Base-by-base conservation (phyloP, 2,888 invertebrate species). In the Gymnoscelis rufifasciata region DNA sequence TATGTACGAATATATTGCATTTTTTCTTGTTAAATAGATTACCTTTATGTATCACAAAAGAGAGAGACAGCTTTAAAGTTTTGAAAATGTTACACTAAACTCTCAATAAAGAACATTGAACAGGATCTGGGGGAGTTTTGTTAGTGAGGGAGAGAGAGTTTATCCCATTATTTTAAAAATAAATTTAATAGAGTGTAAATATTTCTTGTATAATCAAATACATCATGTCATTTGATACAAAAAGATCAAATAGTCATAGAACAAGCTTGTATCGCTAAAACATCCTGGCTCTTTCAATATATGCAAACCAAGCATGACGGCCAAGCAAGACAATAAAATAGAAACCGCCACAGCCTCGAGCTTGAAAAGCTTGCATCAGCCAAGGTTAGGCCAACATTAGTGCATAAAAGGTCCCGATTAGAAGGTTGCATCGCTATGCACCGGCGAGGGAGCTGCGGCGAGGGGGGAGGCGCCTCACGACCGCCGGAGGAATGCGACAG, bases 401-500 rank as follows among this genome's bases (percentile, higher is more conserved):
- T 60, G 65, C 64, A 66, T 64, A 64, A 64, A 50, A 60, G 43
- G 62, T 63, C 58, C 54, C 66, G 70, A 68, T 71, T 72, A 71
- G 71, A 35, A 70, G 68, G 69, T 62, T 71, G 78, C 73, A 76
- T 72, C 68, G 74, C 66, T 68, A 68, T 77, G 78, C 74, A 72
- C 58, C 50, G 57, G 54, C 56, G 52, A 14, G 52, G 59, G 64
- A 56, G 59, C 31, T 33, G 59, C 33, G 49, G 27, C 11, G 46
- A 35, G 37, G 47, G 38, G 52, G 13, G 46, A 19, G 54, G 54
- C 54, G 56, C 64, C 60, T 71, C 64, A 66, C 73, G 75, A 65
- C 83, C 80, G 79, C 74, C 79, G 71, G 61, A 74, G 84, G 87
- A 87, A 87, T 87, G 87, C 84, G 79, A 84, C 87, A 88, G 87